Conservation (phyloP, 1,140 invertebrate genomes). For the Zaprionus africanus region DNA sequence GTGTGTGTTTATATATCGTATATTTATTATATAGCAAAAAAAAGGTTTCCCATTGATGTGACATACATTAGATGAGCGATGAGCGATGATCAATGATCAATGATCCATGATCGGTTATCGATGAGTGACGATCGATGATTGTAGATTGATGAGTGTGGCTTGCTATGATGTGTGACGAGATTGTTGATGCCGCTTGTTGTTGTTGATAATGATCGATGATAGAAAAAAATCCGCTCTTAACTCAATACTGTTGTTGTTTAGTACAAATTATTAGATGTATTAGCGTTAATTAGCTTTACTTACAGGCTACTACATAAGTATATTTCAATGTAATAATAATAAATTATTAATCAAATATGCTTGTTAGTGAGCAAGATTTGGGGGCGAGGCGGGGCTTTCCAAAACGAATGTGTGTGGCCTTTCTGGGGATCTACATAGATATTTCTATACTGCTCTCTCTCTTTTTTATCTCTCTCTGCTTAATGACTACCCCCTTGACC, state of each 20-base stretch:
- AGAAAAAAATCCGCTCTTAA: conserved; percentile 71
- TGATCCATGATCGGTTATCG: background rate
- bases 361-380: conserved; percentile 75
- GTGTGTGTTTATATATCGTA: conserved; percentile 37
- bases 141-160: background rate
- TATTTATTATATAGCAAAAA: conserved; percentile 66
- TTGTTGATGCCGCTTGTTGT: background rate
- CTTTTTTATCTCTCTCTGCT: conserved; percentile 1
- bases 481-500: conserved; percentile 51
- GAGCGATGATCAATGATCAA: background rate
- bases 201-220: conserved; percentile 16
- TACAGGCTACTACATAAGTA: conserved; percentile 74
- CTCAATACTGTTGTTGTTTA: conserved; percentile 79
- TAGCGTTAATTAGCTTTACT: conserved; percentile 76
- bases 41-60: conserved; percentile 15
- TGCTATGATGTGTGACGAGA: conserved; percentile 1
- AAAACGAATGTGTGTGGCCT: background rate
- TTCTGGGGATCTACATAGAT: background rate
- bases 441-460: background rate
- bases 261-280: conserved; percentile 82
- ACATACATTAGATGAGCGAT: conserved; percentile 1
- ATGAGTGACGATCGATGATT: background rate
- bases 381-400: conserved; percentile 13
- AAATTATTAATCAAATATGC: conserved; percentile 83
- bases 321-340: conserved; percentile 83